Evolutionary conservation across 1,140 invertebrate genomes (phyloP), one percentile per base, ranked within the genome.

Genomic region (Drosophila yakuba): DNA sequence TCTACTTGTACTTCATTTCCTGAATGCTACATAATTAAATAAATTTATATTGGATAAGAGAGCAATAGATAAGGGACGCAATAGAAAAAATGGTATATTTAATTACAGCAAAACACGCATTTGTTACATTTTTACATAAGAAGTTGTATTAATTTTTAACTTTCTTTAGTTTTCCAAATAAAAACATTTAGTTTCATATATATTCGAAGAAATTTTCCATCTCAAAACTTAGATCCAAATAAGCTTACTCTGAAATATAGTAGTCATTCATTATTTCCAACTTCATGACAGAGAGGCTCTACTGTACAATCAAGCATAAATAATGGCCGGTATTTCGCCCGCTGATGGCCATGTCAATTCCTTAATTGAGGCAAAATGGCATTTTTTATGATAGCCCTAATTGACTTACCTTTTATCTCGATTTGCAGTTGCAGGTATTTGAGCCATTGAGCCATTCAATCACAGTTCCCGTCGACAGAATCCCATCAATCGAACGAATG

Each of bases 361-460:
- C 41, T 44, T 71, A 71, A 71, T 71, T 48, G 64, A 4, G 20
- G 17, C 44, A 41, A 51, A 71, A 72, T 72, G 67, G 28, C 61
- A 44, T 67, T 45, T 48, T 57, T 71, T 48, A 71, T 69, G 20
- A 52, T 28, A 43, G 36, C 52, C 52, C 71, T 72, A 72, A 72
- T 72, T 72, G 68, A 50, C 50, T 57, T 58, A 25, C 32, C 41
- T 64, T 57, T 71, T 69, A 71, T 71, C 48, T 51, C 43, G 39
- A 68, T 11, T 17, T 14, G 12, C 17, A 69, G 36, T 52, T 71
- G 52, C 64, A 28, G 64, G 20, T 52, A 52, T 12, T 52, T 17
- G 11, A 20, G 15, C n/a, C 32, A 52, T 51, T 35, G 25, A 58
- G 28, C 10, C 55, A 48, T 63, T 50, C 66, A 72, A 71, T 72